Percentiles rank a stretch among this genome's conserved stretches.
Evolutionary conservation across 2,888 invertebrate species (phyloP).

Genomic region (Euphydryas editha): DNA sequence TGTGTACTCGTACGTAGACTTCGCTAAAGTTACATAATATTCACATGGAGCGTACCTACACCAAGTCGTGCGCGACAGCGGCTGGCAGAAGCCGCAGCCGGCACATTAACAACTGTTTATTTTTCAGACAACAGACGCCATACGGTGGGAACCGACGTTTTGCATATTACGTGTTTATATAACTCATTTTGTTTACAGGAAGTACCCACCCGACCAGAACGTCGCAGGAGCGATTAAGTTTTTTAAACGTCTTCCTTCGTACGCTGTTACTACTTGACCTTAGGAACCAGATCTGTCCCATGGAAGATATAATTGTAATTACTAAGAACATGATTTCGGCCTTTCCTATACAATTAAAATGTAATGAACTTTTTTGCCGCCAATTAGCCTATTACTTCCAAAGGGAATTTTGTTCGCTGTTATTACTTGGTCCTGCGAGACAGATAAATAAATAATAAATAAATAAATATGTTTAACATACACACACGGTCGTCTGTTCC

Average conservation of each 20-base stretch:
- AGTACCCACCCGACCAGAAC: constrained; percentile 16
- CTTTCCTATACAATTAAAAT: too few species aligned
- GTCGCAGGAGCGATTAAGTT: constrained; percentile 8
- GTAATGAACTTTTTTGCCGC: too few species aligned
- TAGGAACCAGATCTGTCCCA: background rate
- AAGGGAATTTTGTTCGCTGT: too few species aligned
- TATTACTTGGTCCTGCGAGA: too few species aligned
- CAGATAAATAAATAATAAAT: too few species aligned
- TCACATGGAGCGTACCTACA: constrained; percentile 1
- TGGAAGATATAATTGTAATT: too few species aligned
- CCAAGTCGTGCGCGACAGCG: background rate
- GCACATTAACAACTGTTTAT: constrained; percentile 31
- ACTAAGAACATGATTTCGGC: too few species aligned
- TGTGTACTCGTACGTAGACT: background rate
- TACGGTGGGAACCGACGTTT: constrained; percentile 32
- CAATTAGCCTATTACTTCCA: too few species aligned
- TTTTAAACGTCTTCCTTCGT: background rate
- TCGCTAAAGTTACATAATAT: constrained; percentile 11
- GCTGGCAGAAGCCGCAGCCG: constrained; percentile 19
- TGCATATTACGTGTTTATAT: constrained; percentile 28
- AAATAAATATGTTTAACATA: too few species aligned
- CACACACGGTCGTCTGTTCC: too few species aligned
- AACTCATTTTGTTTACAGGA: constrained; percentile 25
- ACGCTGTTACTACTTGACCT: background rate
- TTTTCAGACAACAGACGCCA: constrained; percentile 28